Evolutionary conservation across 2,888 invertebrate genomes (phyloP), one percentile per base, ranked within the genome.

Genomic region (Celastrina argiolus): DNA sequence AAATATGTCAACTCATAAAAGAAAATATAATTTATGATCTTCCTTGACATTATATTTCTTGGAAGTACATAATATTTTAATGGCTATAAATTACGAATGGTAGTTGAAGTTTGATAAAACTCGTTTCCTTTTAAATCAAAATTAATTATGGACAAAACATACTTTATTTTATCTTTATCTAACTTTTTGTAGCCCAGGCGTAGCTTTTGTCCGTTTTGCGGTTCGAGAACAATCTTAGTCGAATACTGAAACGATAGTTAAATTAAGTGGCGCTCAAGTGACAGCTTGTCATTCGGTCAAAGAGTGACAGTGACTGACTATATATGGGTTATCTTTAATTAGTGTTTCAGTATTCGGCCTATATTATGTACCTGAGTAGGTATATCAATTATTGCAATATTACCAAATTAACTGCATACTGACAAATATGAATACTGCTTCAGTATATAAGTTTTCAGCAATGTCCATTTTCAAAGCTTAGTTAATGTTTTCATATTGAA

Each of bases 41-140:
- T 36, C 61, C 61, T 36, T 26, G 61, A 61, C 61, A 59, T 59
- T 59, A 59, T 59, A 34, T 36, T 59, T 59, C 59, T 59, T 31
- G 12, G 59, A 59, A 59, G 36, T 59, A 59, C 59, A 59, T 59
- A 22, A 51, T 51, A 59, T 59, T 59, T 59, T 59, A 59, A 59
- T 59, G 34, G 59, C 34, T 59, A 59, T 59, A 59, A 36, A 34
- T 58, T 34, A 58, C 18, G 18, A 59, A 59, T 18, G 34, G 59
- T 59, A 36, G 59, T 34, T 59, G 18, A 34, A 59, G 31, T 36
- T 59, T 36, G 59, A 59, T 59, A 59, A 36, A 36, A 59, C 59
- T 36, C 10, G 59, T 59, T 59, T 36, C 36, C 16, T 34, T 34
- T 59, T 59, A 36, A 59, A 59, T 59, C 16, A 10, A 59, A 59